Conservation (phyloP, 2,888 invertebrate species). For the Endotricha flammealis region DNA sequence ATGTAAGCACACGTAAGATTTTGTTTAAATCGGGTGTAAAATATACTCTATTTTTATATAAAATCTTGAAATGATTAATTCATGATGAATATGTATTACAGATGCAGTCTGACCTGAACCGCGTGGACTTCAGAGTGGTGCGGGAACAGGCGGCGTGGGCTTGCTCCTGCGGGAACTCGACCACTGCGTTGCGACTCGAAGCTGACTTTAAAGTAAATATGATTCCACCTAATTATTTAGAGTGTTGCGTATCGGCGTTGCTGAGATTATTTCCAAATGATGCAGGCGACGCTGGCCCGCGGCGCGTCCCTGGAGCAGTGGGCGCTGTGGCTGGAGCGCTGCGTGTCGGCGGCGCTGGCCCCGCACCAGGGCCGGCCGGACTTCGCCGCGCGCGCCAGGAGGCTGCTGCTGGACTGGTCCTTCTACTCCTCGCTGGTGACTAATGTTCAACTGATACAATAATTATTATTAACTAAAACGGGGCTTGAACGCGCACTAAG, state of each 20-base stretch:
- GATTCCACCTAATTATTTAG: no score
- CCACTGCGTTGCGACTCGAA: constrained; percentile 90
- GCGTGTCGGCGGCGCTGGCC: constrained; percentile 92
- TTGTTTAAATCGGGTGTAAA: no score
- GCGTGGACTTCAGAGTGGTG: constrained; percentile 98
- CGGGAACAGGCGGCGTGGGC: constrained; percentile 97
- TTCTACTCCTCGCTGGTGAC: constrained; percentile 98
- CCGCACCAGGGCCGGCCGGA: constrained; percentile 91
- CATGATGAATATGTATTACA: no score
- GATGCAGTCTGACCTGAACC: constrained; percentile 97
- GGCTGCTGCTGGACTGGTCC: constrained; percentile 97
- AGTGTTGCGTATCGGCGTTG: no score
- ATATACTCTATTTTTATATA: no score
- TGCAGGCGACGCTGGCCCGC: constrained; percentile 90
- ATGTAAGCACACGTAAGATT: no score
- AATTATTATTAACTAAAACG: no score
- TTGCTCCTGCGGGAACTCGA: constrained; percentile 93
- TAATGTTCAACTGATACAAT: no score
- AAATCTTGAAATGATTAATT: no score
- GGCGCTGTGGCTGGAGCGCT: constrained; percentile 97
- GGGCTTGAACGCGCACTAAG: no score
- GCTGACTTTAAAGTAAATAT: constrained; percentile 94
- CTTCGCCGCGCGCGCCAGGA: constrained; percentile 86
- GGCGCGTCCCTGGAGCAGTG: constrained; percentile 97
- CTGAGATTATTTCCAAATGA: no score